Conservation (phyloP, 2,113 vertebrate species). For the Campylomormyrus numenius region DNA sequence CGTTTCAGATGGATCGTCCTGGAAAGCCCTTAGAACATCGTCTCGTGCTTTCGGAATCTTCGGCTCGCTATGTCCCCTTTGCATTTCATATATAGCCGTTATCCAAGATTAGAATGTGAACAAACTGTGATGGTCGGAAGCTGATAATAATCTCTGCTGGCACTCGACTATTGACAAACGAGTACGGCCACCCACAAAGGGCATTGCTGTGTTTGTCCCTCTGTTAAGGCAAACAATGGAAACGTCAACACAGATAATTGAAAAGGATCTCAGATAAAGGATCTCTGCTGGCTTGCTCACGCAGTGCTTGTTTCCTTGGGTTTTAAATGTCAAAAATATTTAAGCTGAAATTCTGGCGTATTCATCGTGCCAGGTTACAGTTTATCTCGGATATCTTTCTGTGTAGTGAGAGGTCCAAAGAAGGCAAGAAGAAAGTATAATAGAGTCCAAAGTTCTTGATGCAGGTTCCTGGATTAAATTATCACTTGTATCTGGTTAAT, state of each 20-base stretch:
- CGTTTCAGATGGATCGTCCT: neutral
- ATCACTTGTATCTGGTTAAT: neutral
- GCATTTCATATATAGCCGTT: neutral
- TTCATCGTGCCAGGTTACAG: neutral
- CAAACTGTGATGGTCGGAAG: neutral
- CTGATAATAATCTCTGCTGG: neutral
- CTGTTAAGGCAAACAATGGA: slow-evolving; percentile 15
- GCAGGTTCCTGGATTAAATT: neutral
- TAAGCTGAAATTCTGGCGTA: neutral
- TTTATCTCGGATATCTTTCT: neutral
- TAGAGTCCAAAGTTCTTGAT: neutral
- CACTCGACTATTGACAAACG: neutral
- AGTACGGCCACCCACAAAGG: neutral
- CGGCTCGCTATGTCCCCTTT: neutral
- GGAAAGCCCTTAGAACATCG: neutral
- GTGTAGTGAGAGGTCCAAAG: neutral
- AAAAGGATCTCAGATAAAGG: slow-evolving; percentile 15
- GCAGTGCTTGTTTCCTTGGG: neutral
- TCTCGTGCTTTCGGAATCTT: too few species aligned
- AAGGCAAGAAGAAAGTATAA: neutral
- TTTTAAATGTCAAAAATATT: slow-evolving; percentile 13
- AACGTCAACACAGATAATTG: slow-evolving; percentile 19
- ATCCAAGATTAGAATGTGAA: neutral
- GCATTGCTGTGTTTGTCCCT: neutral
- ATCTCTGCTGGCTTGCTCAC: neutral